Percentiles rank a stretch among this genome's conserved stretches.
Evolutionary conservation across 1,140 invertebrate genomes (phyloP).

Genomic region (Danaus plexippus): DNA sequence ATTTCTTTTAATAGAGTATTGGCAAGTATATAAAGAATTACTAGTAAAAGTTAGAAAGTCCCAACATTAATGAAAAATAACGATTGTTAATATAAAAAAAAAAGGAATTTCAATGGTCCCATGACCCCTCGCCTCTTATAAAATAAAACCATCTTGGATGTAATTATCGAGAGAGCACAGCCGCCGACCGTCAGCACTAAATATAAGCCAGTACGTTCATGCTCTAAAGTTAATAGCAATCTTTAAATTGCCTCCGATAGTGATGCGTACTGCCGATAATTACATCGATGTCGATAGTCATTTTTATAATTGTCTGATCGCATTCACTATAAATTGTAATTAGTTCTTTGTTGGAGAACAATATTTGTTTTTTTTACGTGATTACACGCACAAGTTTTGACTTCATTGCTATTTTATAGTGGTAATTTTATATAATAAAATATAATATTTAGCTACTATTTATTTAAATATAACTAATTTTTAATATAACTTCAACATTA

Average conservation of each 20-base stretch:
- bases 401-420: too few relatives aligned
- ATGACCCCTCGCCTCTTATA: constrained; percentile 52
- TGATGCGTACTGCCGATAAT: constrained; percentile 35
- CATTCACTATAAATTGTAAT: constrained; percentile 13
- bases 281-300: constrained; percentile 53
- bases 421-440: too few relatives aligned
- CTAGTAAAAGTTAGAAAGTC: constrained; percentile 56
- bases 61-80: constrained; percentile 35
- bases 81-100: constrained; percentile 38
- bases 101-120: constrained; percentile 14
- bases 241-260: constrained; percentile 59
- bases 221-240: constrained; percentile 66
- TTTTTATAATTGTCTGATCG: constrained; percentile 25
- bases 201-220: constrained; percentile 42
- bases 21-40: constrained; percentile 27
- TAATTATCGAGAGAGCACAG: constrained; percentile 33
- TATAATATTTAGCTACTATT: too few relatives aligned
- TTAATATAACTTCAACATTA: too few relatives aligned
- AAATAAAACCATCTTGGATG: constrained; percentile 30
- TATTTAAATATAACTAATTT: too few relatives aligned
- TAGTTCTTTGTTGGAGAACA: constrained; percentile 1
- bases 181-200: constrained; percentile 54
- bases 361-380: too few relatives aligned
- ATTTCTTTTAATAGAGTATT: constrained; percentile 23
- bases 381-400: too few relatives aligned